These are phyloP conservation scores for Acridotheres tristis DNA, from an alignment of 2,797 vertebrate species.

Conservation along the genomic window DNA sequence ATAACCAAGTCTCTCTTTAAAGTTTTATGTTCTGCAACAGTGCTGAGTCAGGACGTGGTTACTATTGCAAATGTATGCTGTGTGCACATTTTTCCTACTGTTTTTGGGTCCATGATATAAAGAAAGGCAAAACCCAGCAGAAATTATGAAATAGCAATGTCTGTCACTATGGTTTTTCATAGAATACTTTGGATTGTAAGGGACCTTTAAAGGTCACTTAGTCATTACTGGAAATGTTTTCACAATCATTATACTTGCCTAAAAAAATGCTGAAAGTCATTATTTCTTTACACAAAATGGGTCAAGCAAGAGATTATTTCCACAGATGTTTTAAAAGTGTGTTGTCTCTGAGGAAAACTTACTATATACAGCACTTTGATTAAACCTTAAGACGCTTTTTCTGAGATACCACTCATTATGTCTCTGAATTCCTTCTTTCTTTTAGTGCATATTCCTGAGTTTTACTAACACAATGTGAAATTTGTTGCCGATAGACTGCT, in stretches of 20 bases:
- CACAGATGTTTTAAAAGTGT: constrained; percentile 19
- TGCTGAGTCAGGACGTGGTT: neutral
- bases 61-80: neutral
- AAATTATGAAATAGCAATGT: constrained; percentile 49
- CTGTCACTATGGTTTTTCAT: neutral
- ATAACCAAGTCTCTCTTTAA: constrained; percentile 29
- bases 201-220: neutral
- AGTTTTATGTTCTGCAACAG: constrained; percentile 20
- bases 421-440: neutral
- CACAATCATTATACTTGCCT: neutral
- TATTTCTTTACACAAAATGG: constrained; percentile 42
- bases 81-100: neutral
- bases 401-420: neutral
- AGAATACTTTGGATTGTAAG: neutral
- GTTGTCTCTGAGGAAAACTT: constrained; percentile 17
- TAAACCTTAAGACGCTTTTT: constrained; percentile 23
- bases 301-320: constrained; percentile 31
- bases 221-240: neutral
- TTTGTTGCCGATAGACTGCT: neutral
- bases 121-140: constrained; percentile 33
- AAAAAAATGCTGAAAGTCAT: constrained; percentile 46
- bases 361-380: neutral
- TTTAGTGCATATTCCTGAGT: neutral
- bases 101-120: neutral
- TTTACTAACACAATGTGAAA: neutral